phyloP scores from a whole-genome alignment of 1,140 invertebrate species.

The Argopecten irradians region DNA sequence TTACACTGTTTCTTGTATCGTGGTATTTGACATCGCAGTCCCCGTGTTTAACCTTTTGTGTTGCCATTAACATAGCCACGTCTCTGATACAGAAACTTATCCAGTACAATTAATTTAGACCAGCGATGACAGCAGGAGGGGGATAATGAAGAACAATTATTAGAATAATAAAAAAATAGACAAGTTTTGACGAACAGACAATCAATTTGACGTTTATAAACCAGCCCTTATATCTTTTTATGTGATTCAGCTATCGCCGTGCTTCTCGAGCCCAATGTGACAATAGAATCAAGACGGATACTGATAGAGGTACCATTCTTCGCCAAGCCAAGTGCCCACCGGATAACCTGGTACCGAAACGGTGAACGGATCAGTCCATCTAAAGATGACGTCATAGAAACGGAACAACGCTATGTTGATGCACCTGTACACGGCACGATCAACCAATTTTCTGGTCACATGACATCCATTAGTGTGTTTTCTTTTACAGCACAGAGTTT shows the following conservation, averaged over 20 bases:
- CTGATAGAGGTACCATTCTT: not conserved
- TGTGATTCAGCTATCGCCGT: not conserved
- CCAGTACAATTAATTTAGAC: too few species aligned
- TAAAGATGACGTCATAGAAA: not conserved
- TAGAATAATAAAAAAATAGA: too few species aligned
- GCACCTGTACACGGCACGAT: not conserved
- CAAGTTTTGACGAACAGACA: not conserved
- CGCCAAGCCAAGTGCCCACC: not conserved
- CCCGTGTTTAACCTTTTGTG: too few species aligned
- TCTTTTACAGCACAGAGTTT: not conserved
- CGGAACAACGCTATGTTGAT: not conserved
- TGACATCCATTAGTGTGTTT: not conserved
- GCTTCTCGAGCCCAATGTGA: not conserved
- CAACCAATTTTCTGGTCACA: not conserved
- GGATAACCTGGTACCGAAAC: not conserved
- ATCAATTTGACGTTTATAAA: not conserved
- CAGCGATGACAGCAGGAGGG: too few species aligned
- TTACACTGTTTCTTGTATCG: too few species aligned
- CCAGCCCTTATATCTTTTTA: not conserved
- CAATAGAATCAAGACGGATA: not conserved
- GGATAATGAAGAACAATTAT: too few species aligned
- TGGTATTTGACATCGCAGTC: too few species aligned
- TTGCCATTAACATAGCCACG: too few species aligned
- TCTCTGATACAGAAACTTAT: too few species aligned
- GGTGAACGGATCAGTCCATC: not conserved